These are phyloP conservation scores for Byasa hedistus DNA, from an alignment of 2,888 invertebrate species.

Conservation along the genomic window DNA sequence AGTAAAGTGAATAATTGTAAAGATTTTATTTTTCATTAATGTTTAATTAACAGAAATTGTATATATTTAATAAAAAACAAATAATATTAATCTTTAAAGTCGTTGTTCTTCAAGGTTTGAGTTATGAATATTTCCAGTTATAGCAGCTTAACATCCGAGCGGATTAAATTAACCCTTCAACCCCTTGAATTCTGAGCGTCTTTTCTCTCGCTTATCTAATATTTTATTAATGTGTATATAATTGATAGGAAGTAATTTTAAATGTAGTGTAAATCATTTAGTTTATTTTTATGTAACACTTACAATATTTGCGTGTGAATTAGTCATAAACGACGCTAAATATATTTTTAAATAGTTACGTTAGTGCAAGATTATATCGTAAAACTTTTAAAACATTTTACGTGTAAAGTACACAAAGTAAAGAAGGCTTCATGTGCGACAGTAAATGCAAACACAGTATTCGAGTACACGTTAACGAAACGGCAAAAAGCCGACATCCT, in stretches of 20 bases:
- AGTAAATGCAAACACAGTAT: constrained; percentile 35
- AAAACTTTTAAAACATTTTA: background rate
- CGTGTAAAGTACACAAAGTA: background rate
- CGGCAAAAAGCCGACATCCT: constrained; percentile 57
- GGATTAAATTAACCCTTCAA: constrained; percentile 45
- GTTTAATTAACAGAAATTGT: background rate
- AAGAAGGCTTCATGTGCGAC: constrained; percentile 23
- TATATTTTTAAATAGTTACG: background rate
- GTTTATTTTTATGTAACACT: too few relatives aligned
- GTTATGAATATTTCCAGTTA: constrained; percentile 35
- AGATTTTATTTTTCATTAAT: background rate
- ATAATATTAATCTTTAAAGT: constrained; percentile 25
- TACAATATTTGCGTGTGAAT: too few relatives aligned
- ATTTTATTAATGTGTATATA: constrained; percentile 55
- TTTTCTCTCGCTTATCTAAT: constrained; percentile 50
- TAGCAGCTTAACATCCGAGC: constrained; percentile 41
- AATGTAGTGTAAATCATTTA: too few relatives aligned
- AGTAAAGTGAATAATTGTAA: background rate
- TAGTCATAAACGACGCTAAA: too few relatives aligned
- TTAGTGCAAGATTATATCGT: background rate
- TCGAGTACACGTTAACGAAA: constrained; percentile 41
- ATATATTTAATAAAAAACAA: background rate
- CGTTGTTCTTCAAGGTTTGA: constrained; percentile 19
- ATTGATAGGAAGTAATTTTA: background rate
- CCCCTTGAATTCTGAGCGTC: constrained; percentile 42